Evolutionary conservation across 2,797 vertebrate species (phyloP), one percentile per base, ranked within the genome.

Genomic region (Tragelaphus oryx): DNA sequence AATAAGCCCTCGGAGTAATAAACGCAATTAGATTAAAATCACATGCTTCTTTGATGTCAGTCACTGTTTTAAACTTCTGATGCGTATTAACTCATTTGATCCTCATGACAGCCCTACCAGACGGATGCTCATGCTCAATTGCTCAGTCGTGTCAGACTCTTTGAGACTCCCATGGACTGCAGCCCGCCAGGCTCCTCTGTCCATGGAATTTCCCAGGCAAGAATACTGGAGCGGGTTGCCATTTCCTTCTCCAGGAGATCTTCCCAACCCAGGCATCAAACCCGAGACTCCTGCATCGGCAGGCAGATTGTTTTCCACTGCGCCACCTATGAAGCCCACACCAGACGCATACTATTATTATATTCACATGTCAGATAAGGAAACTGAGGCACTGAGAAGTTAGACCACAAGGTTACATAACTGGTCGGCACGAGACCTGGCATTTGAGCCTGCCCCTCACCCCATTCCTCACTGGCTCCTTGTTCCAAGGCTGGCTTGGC

Each of bases 311-410:
- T 6, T 22, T 37, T 22, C 18, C 65, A 37, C 33, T 22, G 65
- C 5, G 1, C 62, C 62, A 68, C n/a, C 62, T 68, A 68, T 8
- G 4, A 68, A 68, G 65, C 37, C 68, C 37, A 13, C 5, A 16
- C 20, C 41, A 89, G 41, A 89, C 0, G 10, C 7, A 8, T 8
- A 17, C 26, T 68, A 22, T n/a, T 54, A 59, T 65, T 33, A 37
- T 33, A 80, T 30, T 18, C 65, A 76, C 18, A 2, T 71, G 30
- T 20, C 55, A 59, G 20, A 48, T 54, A 46, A 90, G 85, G 33
- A 95, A 71, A 93, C 74, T 17, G 82, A 96, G 54, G 44, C 65
- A 59, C n/a, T 88, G 28, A 55, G 68, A 84, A 12, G 11, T 86
- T 30, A 87, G 55, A 82, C 41, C n/a, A 28, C 16, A 6, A 71